phyloP scores from a whole-genome alignment of 2,888 invertebrate genomes.

The Drosophila gaucha region DNA sequence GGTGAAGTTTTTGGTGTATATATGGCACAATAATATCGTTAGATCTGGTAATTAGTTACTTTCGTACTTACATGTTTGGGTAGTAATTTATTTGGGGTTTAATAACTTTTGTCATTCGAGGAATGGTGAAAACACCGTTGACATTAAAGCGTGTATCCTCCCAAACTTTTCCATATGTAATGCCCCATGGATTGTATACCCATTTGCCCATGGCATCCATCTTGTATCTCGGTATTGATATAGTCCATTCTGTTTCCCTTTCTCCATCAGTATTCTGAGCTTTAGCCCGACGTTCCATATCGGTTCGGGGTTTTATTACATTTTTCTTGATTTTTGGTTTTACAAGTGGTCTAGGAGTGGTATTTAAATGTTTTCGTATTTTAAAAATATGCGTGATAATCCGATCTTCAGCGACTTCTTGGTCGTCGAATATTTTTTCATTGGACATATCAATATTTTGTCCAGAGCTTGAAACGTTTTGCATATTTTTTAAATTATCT shows the following conservation, averaged over 20 bases:
- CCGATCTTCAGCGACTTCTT: background rate
- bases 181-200: slow-evolving; percentile 42
- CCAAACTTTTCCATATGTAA: slow-evolving; percentile 34
- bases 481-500: no score
- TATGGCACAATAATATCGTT: no score
- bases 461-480: background rate
- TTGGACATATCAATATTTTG: background rate
- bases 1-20: no score
- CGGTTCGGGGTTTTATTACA: no score
- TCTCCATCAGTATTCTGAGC: background rate
- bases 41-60: no score
- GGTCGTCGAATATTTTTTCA: background rate
- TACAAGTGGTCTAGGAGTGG: no score
- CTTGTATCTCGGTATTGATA: slow-evolving; percentile 22
- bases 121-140: background rate
- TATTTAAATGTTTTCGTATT: background rate
- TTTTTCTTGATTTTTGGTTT: background rate
- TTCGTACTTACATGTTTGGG: slow-evolving; percentile 11
- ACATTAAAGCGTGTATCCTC: slow-evolving; percentile 31
- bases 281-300: no score
- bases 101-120: background rate
- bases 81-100: background rate
- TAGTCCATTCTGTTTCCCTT: slow-evolving; percentile 21
- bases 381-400: rapidly evolving
- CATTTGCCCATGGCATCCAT: slow-evolving; percentile 29